Evolutionary conservation across 2,797 vertebrate species (phyloP).

Genomic region (Carapus acus): DNA sequence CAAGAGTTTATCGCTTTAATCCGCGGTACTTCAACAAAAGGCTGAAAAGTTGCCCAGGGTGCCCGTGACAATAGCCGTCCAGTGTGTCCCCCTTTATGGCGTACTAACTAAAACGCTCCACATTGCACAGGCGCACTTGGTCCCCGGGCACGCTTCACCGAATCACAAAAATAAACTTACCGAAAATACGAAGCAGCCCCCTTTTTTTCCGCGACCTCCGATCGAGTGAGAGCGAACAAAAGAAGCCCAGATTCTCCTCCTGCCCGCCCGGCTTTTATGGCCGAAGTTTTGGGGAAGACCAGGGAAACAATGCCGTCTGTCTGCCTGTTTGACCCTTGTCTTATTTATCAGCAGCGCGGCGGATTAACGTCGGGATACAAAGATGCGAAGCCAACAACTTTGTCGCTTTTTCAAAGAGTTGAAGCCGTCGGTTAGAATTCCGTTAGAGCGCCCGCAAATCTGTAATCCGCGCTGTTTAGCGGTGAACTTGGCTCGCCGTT

Average conservation of each 20-base stretch:
- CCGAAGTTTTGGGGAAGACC: conserved; percentile 57
- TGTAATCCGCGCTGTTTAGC: conserved; percentile 24
- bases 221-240: conserved; percentile 3
- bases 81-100: conserved; percentile 65
- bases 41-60: conserved; percentile 48
- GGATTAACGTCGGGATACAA: conserved; percentile 62
- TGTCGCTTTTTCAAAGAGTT: conserved; percentile 53
- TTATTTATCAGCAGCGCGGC: conserved; percentile 61
- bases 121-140: conserved; percentile 71
- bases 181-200: conserved; percentile 42
- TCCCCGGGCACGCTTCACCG: conserved; percentile 64
- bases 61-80: conserved; percentile 40
- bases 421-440: conserved; percentile 24
- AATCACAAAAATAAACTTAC: conserved; percentile 73
- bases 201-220: conserved; percentile 24
- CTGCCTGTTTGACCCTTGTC: conserved; percentile 64
- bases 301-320: conserved; percentile 63
- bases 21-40: conserved; percentile 18
- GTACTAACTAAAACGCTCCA: conserved; percentile 67
- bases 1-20: not conserved
- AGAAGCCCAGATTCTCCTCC: conserved; percentile 7
- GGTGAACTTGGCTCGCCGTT: conserved; percentile 34
- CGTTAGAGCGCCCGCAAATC: conserved; percentile 3
- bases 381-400: conserved; percentile 64
- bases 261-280: conserved; percentile 24